Conservation (phyloP, 2,888 invertebrate genomes). For the Strigamia transsilvanica region DNA sequence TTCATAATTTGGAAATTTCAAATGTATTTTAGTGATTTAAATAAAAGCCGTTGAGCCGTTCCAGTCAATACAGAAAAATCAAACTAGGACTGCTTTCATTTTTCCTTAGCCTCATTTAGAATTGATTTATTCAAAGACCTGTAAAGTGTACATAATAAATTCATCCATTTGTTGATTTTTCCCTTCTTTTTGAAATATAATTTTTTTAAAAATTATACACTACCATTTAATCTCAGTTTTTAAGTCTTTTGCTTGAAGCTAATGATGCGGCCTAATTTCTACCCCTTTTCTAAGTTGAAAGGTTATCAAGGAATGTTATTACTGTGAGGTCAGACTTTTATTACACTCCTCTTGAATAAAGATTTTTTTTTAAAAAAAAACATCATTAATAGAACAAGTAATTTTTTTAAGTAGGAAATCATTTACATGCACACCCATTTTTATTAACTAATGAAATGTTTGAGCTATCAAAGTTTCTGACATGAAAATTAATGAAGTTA, state of each 20-base stretch:
- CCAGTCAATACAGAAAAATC: too few relatives aligned
- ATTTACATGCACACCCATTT: background rate
- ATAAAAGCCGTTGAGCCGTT: too few relatives aligned
- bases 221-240: background rate
- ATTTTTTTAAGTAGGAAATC: background rate
- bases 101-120: too few relatives aligned
- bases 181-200: too few relatives aligned
- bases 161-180: too few relatives aligned
- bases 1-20: too few relatives aligned
- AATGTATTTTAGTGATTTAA: too few relatives aligned
- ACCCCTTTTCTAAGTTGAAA: conserved; percentile 40
- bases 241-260: background rate
- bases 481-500: background rate
- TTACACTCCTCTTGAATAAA: background rate
- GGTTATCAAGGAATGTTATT: conserved; percentile 6
- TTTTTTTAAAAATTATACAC: too few relatives aligned
- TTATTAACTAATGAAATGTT: background rate
- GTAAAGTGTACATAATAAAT: too few relatives aligned
- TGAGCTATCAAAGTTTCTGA: background rate
- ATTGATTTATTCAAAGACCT: too few relatives aligned
- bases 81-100: too few relatives aligned
- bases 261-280: conserved; percentile 7
- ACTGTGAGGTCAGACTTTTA: background rate
- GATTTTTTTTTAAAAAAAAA: background rate
- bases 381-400: background rate